These are phyloP conservation scores for Clivina fossor DNA, from an alignment of 2,888 invertebrate genomes.

Conservation along the genomic window DNA sequence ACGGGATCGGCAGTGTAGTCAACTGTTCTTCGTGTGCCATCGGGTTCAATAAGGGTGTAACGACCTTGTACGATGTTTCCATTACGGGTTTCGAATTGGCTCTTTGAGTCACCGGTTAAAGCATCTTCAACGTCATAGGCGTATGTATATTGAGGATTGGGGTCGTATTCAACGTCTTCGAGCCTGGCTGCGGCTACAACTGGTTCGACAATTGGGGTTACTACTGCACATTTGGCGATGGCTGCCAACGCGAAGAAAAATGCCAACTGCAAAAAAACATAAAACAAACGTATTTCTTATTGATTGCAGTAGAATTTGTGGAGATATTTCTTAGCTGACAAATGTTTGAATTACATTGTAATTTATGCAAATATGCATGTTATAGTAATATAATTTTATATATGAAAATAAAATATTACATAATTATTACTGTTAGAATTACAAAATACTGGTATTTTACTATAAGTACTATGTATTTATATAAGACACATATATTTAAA, in stretches of 20 bases:
- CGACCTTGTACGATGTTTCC: conserved; percentile 68
- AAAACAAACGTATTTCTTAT: too few species aligned
- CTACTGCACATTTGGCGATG: conserved; percentile 40
- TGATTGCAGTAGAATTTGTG: too few species aligned
- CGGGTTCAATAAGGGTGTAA: conserved; percentile 60
- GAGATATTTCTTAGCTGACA: background rate
- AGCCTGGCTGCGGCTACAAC: conserved; percentile 45
- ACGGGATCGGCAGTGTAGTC: conserved; percentile 61
- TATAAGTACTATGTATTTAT: too few species aligned
- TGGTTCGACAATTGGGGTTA: conserved; percentile 33
- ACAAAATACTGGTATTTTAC: too few species aligned
- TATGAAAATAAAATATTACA: too few species aligned
- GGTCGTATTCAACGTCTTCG: conserved; percentile 61
- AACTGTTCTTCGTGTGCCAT: conserved; percentile 65
- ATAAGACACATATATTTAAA: too few species aligned
- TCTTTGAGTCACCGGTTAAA: conserved; percentile 62
- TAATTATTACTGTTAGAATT: too few species aligned
- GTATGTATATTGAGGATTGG: conserved; percentile 67
- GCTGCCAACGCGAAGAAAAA: conserved; percentile 43
- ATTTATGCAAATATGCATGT: too few species aligned
- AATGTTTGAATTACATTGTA: background rate
- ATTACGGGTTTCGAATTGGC: conserved; percentile 58
- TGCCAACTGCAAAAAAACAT: conserved; percentile 42
- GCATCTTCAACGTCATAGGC: conserved; percentile 70
- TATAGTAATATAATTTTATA: too few species aligned